Evolutionary conservation across 2,797 vertebrate genomes (phyloP), one percentile per base, ranked within the genome.

Genomic region (Manis javanica): DNA sequence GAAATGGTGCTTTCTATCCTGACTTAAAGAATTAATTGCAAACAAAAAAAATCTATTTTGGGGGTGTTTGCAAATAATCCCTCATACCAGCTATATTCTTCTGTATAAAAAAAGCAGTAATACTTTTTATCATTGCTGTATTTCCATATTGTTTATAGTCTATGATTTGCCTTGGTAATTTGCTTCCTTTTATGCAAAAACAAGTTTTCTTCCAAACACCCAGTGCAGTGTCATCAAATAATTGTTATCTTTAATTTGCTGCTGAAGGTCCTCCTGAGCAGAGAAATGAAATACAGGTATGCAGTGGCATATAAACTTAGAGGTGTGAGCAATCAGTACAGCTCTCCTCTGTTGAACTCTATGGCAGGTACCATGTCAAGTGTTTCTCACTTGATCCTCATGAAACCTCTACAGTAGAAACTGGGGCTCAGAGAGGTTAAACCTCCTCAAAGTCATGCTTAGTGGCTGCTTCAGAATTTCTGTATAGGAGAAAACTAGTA

Each of bases 101-200:
- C 34, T 34, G 2, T 78, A 81, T 93, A 84, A 87, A 95, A 92
- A 72, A 42, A 95, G 46, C 63, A 95, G 78, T 63, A 84, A 51
- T 11, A 85, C 42, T 97, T 96, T 90, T 95, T 87, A 94, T 96
- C 53, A 91, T 81, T 95, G 82, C 66, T 95, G 51, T 97, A 95
- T 96, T 95, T 96, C 89, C 24, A 57, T 78, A 94, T 96, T 96
- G 95, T 93, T 96, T 95, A 96, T 79, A 72, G 29, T 86, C 34
- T 97, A 29, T 95, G 75, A 93, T 95, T 97, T 97, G 90, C 92
- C 78, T 97, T 96, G 96, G 66, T 93, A 93, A 97, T 97, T 97
- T 84, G 37, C 91, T 96, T 96, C 91, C 53, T 97, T 97, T 93
- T 96, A 94, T 87, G 92, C 81, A 77, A 90, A 93, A 96, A 87